Evolutionary conservation across 2,888 invertebrate genomes (phyloP), one percentile per base, ranked within the genome.

Genomic region (Eustalomyia histrio): DNA sequence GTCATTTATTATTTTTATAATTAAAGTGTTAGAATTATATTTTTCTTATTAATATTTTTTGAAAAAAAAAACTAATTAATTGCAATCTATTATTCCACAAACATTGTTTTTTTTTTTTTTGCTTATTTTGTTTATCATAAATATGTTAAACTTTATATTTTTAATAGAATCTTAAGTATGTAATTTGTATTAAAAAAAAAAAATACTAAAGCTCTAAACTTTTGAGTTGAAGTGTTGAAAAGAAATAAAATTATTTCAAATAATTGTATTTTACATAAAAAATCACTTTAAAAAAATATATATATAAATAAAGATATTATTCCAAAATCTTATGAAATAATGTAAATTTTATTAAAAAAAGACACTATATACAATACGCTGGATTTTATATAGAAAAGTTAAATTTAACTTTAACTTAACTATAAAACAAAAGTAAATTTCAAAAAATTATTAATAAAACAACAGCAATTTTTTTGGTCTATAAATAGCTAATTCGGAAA

Each of bases 31-130:
- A 57, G 39, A 61, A 55, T 35, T 69, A 73, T 69, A 29, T 53
- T 64, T 68, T 73, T 47, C 43, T 69, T 61, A 78, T 52, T 29
- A 80, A 75, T 57, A 64, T 67, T 71, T 39, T 68, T 72, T 69
- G 67, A 35, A 16, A 68, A 61, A 0, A 16, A 29, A 69, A 3
- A 17, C 24, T n/a, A n/a, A 74, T 29, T 1, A 29, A 29, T 7
- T 63, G 43, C 50, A 58, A 53, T 57, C 53, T 72, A 65, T 24
- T 68, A 73, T 73, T 75, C 67, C 75, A 71, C 43, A 60, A 53
- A 55, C 18, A 68, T 72, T 65, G 5, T 57, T 53, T 18, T 57
- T 5, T 72, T 65, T 1, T 57, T 53, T 18, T 57, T 5, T 33
- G 39, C 8, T 50, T 43, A 10, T 43, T 55, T 57, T 57, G 21